Conservation (phyloP, 1,140 invertebrate genomes). For the Homarus americanus region DNA sequence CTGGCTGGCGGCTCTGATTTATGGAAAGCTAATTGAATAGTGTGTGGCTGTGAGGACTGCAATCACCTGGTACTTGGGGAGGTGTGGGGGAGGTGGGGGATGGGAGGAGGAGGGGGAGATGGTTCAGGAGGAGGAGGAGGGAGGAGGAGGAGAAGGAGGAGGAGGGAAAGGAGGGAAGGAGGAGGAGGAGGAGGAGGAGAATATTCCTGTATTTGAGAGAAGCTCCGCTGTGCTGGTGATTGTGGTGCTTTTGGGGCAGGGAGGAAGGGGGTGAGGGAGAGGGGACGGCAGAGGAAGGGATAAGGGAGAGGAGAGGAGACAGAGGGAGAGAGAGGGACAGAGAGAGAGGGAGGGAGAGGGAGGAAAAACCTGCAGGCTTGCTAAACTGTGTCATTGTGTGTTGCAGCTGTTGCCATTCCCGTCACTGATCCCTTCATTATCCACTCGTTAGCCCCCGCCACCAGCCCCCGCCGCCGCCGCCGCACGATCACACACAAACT, state of each 20-base stretch:
- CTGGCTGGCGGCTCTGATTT: background rate
- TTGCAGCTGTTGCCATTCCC: too few relatives aligned
- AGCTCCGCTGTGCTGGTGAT: too few relatives aligned
- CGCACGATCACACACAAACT: too few relatives aligned
- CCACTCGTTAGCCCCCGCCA: background rate
- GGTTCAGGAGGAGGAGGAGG: background rate
- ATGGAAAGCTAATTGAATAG: background rate
- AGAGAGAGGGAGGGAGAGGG: background rate
- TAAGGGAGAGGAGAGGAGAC: background rate
- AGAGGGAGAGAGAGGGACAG: background rate
- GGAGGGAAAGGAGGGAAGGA: background rate
- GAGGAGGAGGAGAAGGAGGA: background rate
- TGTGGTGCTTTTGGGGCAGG: too few relatives aligned
- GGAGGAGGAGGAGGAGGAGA: too few relatives aligned
- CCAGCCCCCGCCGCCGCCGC: too few relatives aligned
- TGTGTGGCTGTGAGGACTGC: background rate
- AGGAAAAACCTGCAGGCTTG: too few relatives aligned
- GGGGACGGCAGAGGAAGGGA: too few relatives aligned
- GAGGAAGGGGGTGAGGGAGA: background rate
- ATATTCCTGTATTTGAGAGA: too few relatives aligned
- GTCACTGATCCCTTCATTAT: background rate
- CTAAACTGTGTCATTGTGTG: background rate
- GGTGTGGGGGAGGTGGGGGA: background rate
- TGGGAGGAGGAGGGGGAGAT: background rate
- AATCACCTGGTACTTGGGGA: background rate